Evolutionary conservation across 2,797 vertebrate genomes (phyloP).

Genomic region (Lepus townsendii): DNA sequence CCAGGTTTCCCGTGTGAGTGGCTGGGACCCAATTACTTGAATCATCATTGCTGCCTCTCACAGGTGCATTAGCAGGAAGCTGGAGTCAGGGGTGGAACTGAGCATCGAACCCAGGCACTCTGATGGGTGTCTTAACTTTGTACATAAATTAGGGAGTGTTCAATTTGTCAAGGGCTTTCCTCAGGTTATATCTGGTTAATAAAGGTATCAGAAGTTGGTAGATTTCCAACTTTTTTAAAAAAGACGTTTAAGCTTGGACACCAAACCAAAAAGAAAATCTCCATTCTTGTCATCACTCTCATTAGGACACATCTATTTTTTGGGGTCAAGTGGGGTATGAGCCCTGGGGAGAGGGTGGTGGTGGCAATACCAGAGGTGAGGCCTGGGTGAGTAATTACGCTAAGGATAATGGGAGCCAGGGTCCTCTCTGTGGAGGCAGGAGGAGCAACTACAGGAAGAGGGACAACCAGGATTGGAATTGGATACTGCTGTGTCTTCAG

Average conservation of each 20-base stretch:
- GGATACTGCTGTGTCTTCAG: neutral
- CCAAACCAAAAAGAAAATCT: neutral
- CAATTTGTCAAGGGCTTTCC: neutral
- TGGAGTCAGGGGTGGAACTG: too few relatives aligned
- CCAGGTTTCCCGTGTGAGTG: neutral
- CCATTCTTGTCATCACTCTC: neutral
- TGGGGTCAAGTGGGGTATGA: neutral
- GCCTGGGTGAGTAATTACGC: neutral
- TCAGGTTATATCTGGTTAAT: neutral
- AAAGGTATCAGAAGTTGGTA: neutral
- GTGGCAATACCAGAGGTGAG: neutral
- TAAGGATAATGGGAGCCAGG: neutral
- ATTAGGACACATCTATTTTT: neutral
- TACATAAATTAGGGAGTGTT: neutral
- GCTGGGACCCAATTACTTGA: neutral
- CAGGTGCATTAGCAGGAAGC: too few relatives aligned
- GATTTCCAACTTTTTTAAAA: neutral
- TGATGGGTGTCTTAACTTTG: neutral
- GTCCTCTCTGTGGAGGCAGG: neutral
- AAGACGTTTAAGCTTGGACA: conserved; percentile 1
- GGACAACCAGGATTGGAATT: neutral
- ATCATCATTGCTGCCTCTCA: too few relatives aligned
- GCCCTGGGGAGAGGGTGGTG: neutral
- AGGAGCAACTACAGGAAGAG: neutral
- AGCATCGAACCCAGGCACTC: too few relatives aligned